Percentiles rank a stretch among this genome's conserved stretches.
These are phyloP conservation scores for Cataglyphis hispanica DNA, from an alignment of 1,140 invertebrate species.

Conservation along the genomic window DNA sequence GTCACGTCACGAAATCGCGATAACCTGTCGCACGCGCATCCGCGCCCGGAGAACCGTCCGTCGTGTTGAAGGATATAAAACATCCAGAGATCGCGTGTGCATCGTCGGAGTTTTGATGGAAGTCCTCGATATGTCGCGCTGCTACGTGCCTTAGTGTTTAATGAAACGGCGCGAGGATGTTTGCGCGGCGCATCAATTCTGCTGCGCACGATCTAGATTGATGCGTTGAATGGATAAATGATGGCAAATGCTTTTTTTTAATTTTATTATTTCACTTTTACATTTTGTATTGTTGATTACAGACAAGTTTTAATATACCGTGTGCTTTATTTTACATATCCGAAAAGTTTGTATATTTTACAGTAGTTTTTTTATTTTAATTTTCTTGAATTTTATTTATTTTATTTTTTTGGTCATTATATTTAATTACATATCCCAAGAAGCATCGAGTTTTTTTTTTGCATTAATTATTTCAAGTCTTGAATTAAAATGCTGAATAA, in stretches of 20 bases:
- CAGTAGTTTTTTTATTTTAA: background rate
- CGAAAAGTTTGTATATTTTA: background rate
- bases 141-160: constrained; percentile 48
- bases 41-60: background rate
- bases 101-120: constrained; percentile 27
- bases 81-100: constrained; percentile 17
- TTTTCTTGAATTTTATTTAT: background rate
- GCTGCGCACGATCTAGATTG: constrained; percentile 9
- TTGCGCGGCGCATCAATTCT: background rate
- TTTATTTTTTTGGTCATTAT: background rate
- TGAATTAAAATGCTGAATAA: constrained; percentile 24
- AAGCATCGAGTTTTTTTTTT: background rate
- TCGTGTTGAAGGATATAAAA: constrained; percentile 28
- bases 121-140: constrained; percentile 40
- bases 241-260: background rate
- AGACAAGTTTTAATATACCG: background rate
- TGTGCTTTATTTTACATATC: background rate
- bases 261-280: background rate
- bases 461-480: background rate
- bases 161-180: constrained; percentile 33
- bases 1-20: constrained; percentile 47
- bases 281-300: background rate
- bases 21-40: constrained; percentile 15
- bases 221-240: background rate
- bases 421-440: background rate